Evolutionary conservation across 2,113 vertebrate genomes (phyloP), one percentile per base, ranked within the genome.

Genomic region (Nerophis lumbriciformis): DNA sequence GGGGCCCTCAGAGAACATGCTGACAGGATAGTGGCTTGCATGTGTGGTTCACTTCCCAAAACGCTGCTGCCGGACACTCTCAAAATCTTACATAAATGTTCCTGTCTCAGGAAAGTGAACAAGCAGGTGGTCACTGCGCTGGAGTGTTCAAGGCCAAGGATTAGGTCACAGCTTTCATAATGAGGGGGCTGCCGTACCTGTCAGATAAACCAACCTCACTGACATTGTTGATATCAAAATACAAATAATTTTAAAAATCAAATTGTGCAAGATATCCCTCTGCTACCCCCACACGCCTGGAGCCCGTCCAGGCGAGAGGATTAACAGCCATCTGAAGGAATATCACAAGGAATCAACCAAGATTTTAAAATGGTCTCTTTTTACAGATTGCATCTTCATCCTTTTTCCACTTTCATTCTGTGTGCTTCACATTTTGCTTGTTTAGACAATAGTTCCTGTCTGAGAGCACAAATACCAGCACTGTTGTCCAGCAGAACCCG

Each of bases 251-350:
- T 50, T 45, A 35, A 58, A 68, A 63, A 59, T 65, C 72, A 70
- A 47, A 66, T 37, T 65, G 60, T 61, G 65, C 80, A 66, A 82
- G 70, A 68, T 77, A 60, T 77, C 78, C 83, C 79, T 79, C 83
- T 83, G 78, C 70, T 62, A 63, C 61, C 56, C 51, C 59, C 51
- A 61, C 60, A 60, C 59, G 19, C 19, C 68, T 79, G 76, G 80
- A 65, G 49, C 65, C 44, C 6, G 50, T 63, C 75, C 80, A 78
- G 59, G 47, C 60, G 52, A 74, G 53, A 38, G 76, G 76, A 81
- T 83, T 77, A 84, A 64, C 45, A 68, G 63, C 55, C 61, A 65
- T 66, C 61, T 69, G 63, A 73, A 81, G 68, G 62, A 71, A 54
- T 63, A 76, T 76, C 62, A 66, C 63, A 60, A 35, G 53, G 39